Evolutionary conservation across 1,140 invertebrate species (phyloP).

Genomic region (Dryas iulia): DNA sequence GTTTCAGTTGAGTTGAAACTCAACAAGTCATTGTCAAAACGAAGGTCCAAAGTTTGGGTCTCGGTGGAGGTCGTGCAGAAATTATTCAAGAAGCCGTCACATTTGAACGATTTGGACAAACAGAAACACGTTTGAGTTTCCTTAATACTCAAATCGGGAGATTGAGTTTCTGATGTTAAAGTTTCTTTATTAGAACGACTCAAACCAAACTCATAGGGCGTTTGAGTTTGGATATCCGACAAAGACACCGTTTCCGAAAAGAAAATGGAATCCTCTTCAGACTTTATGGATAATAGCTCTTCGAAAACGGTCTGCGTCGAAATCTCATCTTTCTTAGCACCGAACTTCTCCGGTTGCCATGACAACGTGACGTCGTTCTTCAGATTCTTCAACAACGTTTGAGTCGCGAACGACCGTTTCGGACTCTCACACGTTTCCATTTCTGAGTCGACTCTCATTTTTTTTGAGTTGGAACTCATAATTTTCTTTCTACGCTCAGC

Average conservation of each 20-base stretch:
- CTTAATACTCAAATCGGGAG: slow-evolving; percentile 62
- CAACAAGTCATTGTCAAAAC: slow-evolving; percentile 46
- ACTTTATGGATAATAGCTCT: slow-evolving; percentile 55
- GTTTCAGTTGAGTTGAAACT: slow-evolving; percentile 50
- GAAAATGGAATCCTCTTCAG: slow-evolving; percentile 65
- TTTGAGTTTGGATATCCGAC: slow-evolving; percentile 71
- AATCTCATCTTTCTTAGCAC: slow-evolving; percentile 57
- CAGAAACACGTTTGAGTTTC: slow-evolving; percentile 69
- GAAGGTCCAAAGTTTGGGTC: slow-evolving; percentile 52
- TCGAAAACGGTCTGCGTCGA: slow-evolving; percentile 70
- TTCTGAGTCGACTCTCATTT: slow-evolving; percentile 25
- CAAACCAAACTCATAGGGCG: slow-evolving; percentile 59
- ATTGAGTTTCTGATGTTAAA: slow-evolving; percentile 52
- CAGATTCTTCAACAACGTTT: slow-evolving; percentile 55
- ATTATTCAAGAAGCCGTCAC: slow-evolving; percentile 60
- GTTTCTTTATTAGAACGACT: slow-evolving; percentile 60
- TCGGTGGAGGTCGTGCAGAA: slow-evolving; percentile 51
- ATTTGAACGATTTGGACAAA: slow-evolving; percentile 49
- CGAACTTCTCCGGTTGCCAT: slow-evolving; percentile 41
- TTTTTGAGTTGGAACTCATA: slow-evolving; percentile 31
- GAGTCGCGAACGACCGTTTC: slow-evolving; percentile 58
- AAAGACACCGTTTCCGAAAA: slow-evolving; percentile 59
- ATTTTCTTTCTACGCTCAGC: slow-evolving; percentile 42
- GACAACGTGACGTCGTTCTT: slow-evolving; percentile 57
- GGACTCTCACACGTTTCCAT: slow-evolving; percentile 52